A percentile compares a stretch with the other conserved stretches of the same genome.
Evolutionary conservation across 2,888 invertebrate genomes (phyloP).

Genomic region (Phymatocera aterrima): DNA sequence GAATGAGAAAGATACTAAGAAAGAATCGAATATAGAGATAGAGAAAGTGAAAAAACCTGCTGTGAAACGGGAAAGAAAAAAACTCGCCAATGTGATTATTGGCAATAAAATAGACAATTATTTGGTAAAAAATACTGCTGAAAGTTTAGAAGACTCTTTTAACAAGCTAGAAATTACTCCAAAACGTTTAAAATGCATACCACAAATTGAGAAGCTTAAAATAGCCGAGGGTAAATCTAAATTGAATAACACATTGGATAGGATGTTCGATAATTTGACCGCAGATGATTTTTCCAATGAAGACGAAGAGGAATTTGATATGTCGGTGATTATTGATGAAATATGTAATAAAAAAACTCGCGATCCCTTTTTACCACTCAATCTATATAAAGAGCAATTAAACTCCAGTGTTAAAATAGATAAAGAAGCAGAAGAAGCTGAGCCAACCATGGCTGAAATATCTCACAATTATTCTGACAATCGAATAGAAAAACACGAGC

Average conservation of each 20-base stretch:
- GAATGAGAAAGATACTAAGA: constrained; percentile 55
- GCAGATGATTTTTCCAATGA: constrained; percentile 70
- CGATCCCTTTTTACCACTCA: neutral
- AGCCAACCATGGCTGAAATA: neutral
- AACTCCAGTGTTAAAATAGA: constrained; percentile 9
- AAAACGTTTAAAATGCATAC: constrained; percentile 68
- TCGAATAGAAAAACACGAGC: neutral
- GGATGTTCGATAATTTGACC: constrained; percentile 67
- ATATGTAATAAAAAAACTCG: constrained; percentile 66
- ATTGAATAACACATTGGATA: constrained; percentile 71
- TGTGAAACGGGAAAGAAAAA: constrained; percentile 45
- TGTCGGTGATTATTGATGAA: constrained; percentile 77
- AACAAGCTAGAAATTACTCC: constrained; percentile 64
- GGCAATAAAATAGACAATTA: constrained; percentile 63
- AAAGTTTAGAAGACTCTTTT: constrained; percentile 65
- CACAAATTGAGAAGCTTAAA: constrained; percentile 69
- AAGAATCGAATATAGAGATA: constrained; percentile 47
- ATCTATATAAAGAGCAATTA: neutral
- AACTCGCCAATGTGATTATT: constrained; percentile 49
- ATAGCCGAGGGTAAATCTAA: constrained; percentile 59
- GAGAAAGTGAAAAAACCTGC: constrained; percentile 49
- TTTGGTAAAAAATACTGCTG: constrained; percentile 57
- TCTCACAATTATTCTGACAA: neutral
- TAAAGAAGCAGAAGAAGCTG: neutral
- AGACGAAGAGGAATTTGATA: constrained; percentile 74